phyloP scores from a whole-genome alignment of 37 sponge, comb jelly and placozoan genomes.

The Halichondria panicea region DNA sequence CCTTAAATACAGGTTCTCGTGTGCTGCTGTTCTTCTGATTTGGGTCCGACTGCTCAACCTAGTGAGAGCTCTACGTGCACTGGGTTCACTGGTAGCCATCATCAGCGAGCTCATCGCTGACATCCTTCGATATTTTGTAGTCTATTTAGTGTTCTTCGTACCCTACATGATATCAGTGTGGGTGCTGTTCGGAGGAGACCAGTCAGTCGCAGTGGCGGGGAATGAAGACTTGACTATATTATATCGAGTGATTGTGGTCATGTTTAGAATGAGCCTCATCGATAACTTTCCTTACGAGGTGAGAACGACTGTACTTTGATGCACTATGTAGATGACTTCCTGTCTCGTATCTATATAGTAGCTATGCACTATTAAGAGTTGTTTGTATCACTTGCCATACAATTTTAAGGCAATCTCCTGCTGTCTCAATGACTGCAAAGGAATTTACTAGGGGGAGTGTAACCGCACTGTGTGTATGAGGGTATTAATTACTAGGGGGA shows the following conservation, averaged over 20 bases:
- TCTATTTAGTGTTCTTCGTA: conserved; percentile 39
- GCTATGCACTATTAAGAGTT: too few species aligned
- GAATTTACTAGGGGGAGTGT: too few species aligned
- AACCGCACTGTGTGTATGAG: too few species aligned
- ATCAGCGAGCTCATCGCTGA: conserved; percentile 34
- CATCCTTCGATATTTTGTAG: conserved; percentile 31
- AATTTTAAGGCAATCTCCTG: too few species aligned
- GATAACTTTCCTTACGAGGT: conserved; percentile 48
- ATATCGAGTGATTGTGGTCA: conserved; percentile 25
- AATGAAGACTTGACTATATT: conserved; percentile 7
- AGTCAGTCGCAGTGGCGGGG: background rate
- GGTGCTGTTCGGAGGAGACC: conserved; percentile 61
- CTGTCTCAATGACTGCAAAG: too few species aligned
- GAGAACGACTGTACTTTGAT: background rate
- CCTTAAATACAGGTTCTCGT: conserved; percentile 25
- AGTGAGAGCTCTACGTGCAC: conserved; percentile 22
- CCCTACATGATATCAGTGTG: conserved; percentile 63
- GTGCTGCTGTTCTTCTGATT: conserved; percentile 35
- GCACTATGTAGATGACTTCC: background rate
- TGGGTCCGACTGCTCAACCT: conserved; percentile 52
- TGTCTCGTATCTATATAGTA: too few species aligned
- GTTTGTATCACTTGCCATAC: too few species aligned
- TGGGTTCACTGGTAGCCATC: conserved; percentile 59
- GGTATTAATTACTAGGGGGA: too few species aligned
- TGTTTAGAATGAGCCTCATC: conserved; percentile 52